Evolutionary conservation across 1,140 invertebrate species (phyloP).

Genomic region (Heliconius melpomene): DNA sequence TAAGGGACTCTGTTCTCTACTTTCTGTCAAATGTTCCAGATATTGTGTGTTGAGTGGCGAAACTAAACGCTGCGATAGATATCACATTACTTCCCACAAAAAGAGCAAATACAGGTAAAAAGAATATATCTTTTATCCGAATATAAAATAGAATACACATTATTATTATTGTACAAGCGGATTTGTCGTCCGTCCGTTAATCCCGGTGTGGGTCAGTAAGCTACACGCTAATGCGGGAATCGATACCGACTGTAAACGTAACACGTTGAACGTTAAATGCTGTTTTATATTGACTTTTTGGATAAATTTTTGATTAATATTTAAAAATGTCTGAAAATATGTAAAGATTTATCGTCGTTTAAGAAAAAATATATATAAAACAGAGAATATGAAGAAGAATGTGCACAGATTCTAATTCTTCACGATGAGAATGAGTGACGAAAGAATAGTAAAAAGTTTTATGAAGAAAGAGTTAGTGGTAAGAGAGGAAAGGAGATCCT

Average conservation of each 20-base stretch:
- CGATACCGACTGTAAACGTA: constrained; percentile 11
- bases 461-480: too few species aligned
- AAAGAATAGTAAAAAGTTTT: too few species aligned
- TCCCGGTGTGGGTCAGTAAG: constrained; percentile 22
- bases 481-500: too few species aligned
- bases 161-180: constrained; percentile 11
- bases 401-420: too few species aligned
- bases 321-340: too few species aligned
- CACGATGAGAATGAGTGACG: too few species aligned
- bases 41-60: background rate
- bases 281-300: background rate
- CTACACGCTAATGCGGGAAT: constrained; percentile 18
- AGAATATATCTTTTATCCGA: background rate
- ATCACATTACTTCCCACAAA: background rate
- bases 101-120: background rate
- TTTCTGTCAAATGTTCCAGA: background rate
- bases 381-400: too few species aligned
- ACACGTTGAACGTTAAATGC: background rate
- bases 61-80: background rate
- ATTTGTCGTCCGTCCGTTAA: constrained; percentile 20
- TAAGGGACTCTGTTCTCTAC: background rate
- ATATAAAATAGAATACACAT: background rate
- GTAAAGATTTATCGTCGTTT: too few species aligned
- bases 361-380: too few species aligned
- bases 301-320: too few species aligned